Percentiles rank a stretch among this genome's conserved stretches.
Conservation (phyloP, 2,113 vertebrate species). For the Esox niger region DNA sequence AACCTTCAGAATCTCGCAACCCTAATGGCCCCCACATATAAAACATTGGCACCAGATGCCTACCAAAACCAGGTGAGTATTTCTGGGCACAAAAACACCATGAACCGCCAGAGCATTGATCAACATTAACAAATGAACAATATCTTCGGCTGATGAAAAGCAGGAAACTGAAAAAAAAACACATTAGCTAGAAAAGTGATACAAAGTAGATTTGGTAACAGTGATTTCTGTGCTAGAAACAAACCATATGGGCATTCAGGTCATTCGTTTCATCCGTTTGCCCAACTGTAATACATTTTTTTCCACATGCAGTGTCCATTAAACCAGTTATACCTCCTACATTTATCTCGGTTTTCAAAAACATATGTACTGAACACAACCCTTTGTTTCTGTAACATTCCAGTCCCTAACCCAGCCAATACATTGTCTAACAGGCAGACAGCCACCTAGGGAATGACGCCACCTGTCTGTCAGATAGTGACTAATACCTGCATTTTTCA, state of each 20-base stretch:
- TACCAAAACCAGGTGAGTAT: slow-evolving; percentile 89
- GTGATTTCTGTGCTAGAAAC: too few species aligned
- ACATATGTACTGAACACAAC: background rate
- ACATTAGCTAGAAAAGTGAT: too few species aligned
- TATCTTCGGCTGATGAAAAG: too few species aligned
- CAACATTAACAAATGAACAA: background rate
- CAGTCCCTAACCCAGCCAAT: background rate
- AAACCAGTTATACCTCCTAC: too few species aligned
- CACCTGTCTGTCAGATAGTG: background rate
- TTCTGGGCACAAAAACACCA: background rate
- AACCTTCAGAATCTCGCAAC: slow-evolving; percentile 90
- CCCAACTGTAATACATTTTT: too few species aligned
- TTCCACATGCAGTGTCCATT: too few species aligned
- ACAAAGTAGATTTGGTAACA: too few species aligned
- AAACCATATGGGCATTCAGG: too few species aligned
- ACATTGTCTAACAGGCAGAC: background rate
- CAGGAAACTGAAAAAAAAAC: too few species aligned
- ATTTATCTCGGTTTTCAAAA: background rate
- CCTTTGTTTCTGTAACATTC: background rate
- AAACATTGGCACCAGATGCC: slow-evolving; percentile 91
- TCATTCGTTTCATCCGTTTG: too few species aligned
- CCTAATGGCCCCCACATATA: slow-evolving; percentile 88
- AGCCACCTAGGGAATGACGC: background rate
- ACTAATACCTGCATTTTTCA: background rate
- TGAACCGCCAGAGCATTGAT: background rate